Conservation (phyloP, 92 coral and sea anemone species). For the Epizoanthus rinbou region DNA sequence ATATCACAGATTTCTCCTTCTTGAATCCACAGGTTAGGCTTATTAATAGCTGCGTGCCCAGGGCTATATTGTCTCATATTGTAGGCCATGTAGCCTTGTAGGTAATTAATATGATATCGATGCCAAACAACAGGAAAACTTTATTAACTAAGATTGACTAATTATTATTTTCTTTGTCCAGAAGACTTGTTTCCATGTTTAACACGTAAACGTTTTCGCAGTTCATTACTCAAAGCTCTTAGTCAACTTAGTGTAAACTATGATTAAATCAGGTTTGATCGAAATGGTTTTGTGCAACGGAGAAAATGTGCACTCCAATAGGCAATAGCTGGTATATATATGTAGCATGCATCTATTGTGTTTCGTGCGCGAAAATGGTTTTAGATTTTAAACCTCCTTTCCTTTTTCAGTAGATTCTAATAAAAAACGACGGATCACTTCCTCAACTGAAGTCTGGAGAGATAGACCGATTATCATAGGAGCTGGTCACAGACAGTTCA, state of each 20-base stretch:
- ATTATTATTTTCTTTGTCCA: constrained; percentile 1
- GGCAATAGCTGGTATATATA: no score
- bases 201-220: constrained; percentile 26
- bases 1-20: neutral
- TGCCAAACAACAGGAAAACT: constrained; percentile 1
- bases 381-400: neutral
- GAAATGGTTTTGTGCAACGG: constrained; percentile 3
- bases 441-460: neutral
- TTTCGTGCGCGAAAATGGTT: constrained; percentile 6
- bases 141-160: constrained; percentile 21
- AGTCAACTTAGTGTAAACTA: neutral
- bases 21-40: neutral
- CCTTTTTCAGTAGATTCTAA: neutral
- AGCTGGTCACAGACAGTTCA: neutral
- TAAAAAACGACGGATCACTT: neutral
- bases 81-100: no score
- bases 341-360: neutral
- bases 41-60: constrained; percentile 5
- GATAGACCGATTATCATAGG: constrained; percentile 8
- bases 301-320: constrained; percentile 5
- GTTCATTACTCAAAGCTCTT: constrained; percentile 27
- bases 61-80: constrained; percentile 2
- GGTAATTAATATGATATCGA: constrained; percentile 8
- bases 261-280: neutral
- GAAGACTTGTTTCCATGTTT: constrained; percentile 1